A percentile compares a stretch with the other conserved stretches of the same genome.
Conservation (phyloP, 2,797 vertebrate species). For the Tragelaphus oryx region DNA sequence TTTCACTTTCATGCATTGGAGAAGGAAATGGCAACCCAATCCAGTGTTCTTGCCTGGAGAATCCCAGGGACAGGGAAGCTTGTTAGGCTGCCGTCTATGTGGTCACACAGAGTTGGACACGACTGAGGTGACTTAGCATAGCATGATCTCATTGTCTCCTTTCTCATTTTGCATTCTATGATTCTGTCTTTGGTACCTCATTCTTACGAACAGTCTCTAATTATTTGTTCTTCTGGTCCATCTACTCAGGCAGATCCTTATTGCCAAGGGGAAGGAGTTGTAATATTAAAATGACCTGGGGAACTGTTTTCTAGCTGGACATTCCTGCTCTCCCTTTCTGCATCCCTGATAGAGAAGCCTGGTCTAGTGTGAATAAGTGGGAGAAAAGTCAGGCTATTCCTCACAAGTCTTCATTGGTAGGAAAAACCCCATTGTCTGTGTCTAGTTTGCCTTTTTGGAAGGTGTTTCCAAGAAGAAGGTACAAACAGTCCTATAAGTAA, state of each 20-base stretch:
- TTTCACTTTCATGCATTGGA: too few relatives aligned
- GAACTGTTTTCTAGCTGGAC: neutral
- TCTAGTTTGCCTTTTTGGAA: neutral
- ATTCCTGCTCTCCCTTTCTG: neutral
- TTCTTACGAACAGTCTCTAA: neutral
- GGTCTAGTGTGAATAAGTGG: neutral
- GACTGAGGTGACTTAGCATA: too few relatives aligned
- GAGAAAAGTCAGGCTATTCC: neutral
- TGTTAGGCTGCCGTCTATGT: too few relatives aligned
- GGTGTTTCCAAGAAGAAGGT: neutral
- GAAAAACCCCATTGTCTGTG: neutral
- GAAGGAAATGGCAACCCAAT: too few relatives aligned
- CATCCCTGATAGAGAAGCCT: neutral
- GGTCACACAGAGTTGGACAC: too few relatives aligned
- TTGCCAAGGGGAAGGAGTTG: neutral
- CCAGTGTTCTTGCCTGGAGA: too few relatives aligned
- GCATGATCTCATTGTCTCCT: neutral
- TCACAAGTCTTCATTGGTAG: neutral
- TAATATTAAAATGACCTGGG: neutral
- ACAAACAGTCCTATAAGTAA: neutral
- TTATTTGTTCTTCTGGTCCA: neutral
- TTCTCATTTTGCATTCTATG: neutral
- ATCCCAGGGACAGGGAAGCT: too few relatives aligned
- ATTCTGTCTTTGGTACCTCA: neutral
- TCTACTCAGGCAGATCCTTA: neutral